phyloP scores from a whole-genome alignment of 2,113 vertebrate species.

The Menura novaehollandiae region DNA sequence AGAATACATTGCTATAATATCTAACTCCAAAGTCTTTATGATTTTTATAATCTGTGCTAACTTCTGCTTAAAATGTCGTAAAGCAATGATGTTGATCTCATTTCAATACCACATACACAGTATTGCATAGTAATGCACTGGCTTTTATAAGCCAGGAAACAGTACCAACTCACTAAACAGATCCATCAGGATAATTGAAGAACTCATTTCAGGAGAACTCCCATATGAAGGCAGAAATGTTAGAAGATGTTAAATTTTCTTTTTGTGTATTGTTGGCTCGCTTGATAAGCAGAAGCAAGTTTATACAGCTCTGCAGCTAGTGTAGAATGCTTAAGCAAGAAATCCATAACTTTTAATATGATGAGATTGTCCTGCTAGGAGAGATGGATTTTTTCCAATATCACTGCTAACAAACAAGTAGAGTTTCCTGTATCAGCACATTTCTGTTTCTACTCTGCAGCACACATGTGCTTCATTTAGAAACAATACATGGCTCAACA shows the following conservation, averaged over 20 bases:
- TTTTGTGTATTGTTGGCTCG: slow-evolving; percentile 61
- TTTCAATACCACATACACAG: slow-evolving; percentile 49
- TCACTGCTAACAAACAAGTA: slow-evolving; percentile 88
- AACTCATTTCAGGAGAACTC: slow-evolving; percentile 66
- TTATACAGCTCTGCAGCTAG: slow-evolving; percentile 79
- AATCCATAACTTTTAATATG: slow-evolving; percentile 93
- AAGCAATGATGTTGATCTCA: slow-evolving; percentile 59
- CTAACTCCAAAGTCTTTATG: slow-evolving; percentile 25
- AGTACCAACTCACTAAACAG: slow-evolving; percentile 62
- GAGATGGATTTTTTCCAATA: slow-evolving; percentile 91
- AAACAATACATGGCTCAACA: slow-evolving; percentile 53
- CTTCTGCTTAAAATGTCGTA: slow-evolving; percentile 65
- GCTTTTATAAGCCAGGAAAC: slow-evolving; percentile 62
- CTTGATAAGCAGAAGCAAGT: slow-evolving; percentile 69
- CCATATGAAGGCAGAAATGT: slow-evolving; percentile 63
- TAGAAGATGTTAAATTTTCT: slow-evolving; percentile 70
- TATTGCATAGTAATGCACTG: slow-evolving; percentile 51
- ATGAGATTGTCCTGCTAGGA: slow-evolving; percentile 94
- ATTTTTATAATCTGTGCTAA: slow-evolving; percentile 55
- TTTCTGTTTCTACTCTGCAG: slow-evolving; percentile 66
- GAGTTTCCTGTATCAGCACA: slow-evolving; percentile 77
- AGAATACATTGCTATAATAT: not conserved
- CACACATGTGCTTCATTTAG: slow-evolving; percentile 64
- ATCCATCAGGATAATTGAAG: slow-evolving; percentile 69
- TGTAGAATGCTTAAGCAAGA: slow-evolving; percentile 85